A percentile compares a stretch with the other conserved stretches of the same genome.
These are phyloP conservation scores for Ascidia mentula DNA, from an alignment of 23 tunicate genomes.

Conservation along the genomic window DNA sequence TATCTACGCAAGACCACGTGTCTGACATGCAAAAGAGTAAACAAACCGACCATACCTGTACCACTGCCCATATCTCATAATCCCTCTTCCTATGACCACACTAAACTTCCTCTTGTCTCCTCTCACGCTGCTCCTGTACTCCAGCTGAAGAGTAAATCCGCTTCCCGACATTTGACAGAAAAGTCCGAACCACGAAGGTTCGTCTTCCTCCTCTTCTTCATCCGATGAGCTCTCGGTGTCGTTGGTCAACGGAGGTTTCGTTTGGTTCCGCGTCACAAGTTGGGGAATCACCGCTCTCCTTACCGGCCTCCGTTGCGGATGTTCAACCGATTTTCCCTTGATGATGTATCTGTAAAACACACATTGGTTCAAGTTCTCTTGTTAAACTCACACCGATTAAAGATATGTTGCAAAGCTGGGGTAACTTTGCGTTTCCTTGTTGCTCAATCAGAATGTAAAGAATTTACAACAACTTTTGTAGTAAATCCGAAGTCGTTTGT, in stretches of 20 bases:
- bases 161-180: slow-evolving; percentile 18
- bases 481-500: no score
- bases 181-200: slow-evolving; percentile 90
- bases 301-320: neutral
- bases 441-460: no score
- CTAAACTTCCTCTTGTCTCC: slow-evolving; percentile 29
- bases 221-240: neutral
- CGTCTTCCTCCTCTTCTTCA: neutral
- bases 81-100: neutral
- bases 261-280: neutral
- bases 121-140: slow-evolving; percentile 59
- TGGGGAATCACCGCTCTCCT: neutral
- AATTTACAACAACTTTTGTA: no score
- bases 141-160: slow-evolving; percentile 48
- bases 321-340: slow-evolving; percentile 65
- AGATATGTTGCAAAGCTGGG: no score
- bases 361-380: no score
- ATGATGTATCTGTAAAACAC: slow-evolving; percentile 65
- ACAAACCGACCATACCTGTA: slow-evolving; percentile 57
- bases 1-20: neutral
- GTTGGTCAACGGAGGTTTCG: neutral
- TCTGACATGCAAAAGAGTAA: neutral
- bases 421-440: no score
- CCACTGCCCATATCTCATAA: slow-evolving; percentile 37
- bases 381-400: no score